Conservation (phyloP, 2,888 invertebrate species). For the Hesperia comma region DNA sequence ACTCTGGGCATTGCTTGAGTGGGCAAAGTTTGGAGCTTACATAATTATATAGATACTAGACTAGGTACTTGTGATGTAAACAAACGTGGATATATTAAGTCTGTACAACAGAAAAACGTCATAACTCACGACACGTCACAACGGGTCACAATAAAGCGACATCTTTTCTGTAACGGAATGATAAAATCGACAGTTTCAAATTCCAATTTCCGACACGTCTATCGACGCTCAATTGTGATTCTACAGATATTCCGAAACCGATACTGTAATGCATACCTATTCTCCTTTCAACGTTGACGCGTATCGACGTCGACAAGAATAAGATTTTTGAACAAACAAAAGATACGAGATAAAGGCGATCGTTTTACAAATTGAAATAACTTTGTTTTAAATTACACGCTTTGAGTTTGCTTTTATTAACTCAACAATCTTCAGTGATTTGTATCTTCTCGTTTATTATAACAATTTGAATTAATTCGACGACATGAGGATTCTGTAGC, state of each 20-base stretch:
- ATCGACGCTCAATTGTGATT: slow-evolving; percentile 13
- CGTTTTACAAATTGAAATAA: slow-evolving; percentile 1
- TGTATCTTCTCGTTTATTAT: no score
- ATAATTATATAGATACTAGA: no score
- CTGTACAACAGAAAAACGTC: not conserved
- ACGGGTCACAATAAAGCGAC: slow-evolving; percentile 7
- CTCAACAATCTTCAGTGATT: no score
- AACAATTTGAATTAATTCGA: no score
- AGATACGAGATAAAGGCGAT: slow-evolving; percentile 5
- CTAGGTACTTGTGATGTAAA: no score
- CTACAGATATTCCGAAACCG: slow-evolving; percentile 8
- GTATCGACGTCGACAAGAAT: slow-evolving; percentile 1
- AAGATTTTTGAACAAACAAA: slow-evolving; percentile 7
- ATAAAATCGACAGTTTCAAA: slow-evolving; percentile 23
- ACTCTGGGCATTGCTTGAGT: no score
- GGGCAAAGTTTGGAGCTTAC: no score
- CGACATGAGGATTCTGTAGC: no score
- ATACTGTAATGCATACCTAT: slow-evolving; percentile 13
- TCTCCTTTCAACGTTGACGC: slow-evolving; percentile 2
- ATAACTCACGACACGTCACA: not conserved
- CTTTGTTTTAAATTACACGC: not conserved
- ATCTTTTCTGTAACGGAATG: not conserved
- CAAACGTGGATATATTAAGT: not conserved
- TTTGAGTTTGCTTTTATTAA: not conserved
- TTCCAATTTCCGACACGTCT: slow-evolving; percentile 13